Conservation (phyloP, 1,140 invertebrate genomes). For the Pristionchus pacificus region DNA sequence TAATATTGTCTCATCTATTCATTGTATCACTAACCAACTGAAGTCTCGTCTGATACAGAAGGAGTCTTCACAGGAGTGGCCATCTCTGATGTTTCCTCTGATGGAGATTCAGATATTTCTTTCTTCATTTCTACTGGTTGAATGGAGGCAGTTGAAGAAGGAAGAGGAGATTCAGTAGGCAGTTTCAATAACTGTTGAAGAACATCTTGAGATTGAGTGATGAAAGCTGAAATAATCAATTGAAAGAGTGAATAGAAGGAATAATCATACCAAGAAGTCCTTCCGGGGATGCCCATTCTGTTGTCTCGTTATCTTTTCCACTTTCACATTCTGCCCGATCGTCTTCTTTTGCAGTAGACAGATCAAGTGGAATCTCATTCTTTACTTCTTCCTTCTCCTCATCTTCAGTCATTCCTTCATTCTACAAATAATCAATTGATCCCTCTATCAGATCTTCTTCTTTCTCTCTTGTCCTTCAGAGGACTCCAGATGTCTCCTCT, state of each 20-base stretch:
- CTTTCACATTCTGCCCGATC: neutral
- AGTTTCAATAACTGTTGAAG: slow-evolving; percentile 16
- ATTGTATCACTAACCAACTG: neutral
- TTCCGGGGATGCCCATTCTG: slow-evolving; percentile 19
- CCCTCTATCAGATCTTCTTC: no score
- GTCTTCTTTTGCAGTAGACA: slow-evolving; percentile 17
- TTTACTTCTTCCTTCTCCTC: slow-evolving; percentile 3
- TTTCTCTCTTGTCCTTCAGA: neutral
- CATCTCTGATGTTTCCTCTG: slow-evolving; percentile 2
- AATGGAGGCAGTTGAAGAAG: slow-evolving; percentile 1
- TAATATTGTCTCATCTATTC: no score
- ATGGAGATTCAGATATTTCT: slow-evolving; percentile 8
- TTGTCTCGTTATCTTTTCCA: slow-evolving; percentile 1
- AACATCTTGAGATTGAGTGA: slow-evolving; percentile 7
- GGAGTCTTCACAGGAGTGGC: no score
- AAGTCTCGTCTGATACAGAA: neutral
- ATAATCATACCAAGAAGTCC: slow-evolving; percentile 16
- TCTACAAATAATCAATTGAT: slow-evolving; percentile 3
- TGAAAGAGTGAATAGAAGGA: neutral
- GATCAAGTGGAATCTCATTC: slow-evolving; percentile 7
- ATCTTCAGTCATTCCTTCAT: neutral
- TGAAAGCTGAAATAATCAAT: neutral
- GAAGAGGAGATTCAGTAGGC: no score
- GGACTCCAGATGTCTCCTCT: slow-evolving; percentile 5
- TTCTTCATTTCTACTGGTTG: slow-evolving; percentile 10